Conservation (phyloP, 2,797 vertebrate genomes). For the Alfaro cultratus region DNA sequence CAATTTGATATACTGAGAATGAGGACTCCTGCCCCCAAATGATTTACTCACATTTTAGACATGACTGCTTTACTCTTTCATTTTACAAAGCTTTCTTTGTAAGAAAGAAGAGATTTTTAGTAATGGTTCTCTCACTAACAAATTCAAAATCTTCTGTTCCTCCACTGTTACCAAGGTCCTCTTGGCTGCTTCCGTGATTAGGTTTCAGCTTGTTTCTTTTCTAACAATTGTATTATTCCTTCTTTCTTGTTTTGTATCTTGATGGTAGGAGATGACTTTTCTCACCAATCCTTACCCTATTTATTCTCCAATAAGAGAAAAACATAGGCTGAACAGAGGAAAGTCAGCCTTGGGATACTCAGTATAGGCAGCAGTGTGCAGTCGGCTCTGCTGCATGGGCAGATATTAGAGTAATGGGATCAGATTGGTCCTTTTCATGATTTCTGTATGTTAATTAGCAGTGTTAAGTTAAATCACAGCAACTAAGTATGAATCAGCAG, state of each 20-base stretch:
- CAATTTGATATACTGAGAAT: background rate
- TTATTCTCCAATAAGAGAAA: slow-evolving; percentile 29
- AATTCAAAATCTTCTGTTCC: background rate
- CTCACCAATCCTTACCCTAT: slow-evolving; percentile 52
- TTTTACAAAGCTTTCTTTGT: background rate
- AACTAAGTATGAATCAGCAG: slow-evolving; percentile 50
- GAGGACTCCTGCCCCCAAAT: background rate
- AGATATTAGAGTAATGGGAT: slow-evolving; percentile 37
- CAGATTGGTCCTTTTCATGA: slow-evolving; percentile 67
- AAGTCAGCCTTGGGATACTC: slow-evolving; percentile 3
- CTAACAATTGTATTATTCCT: slow-evolving; percentile 8
- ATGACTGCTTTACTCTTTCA: background rate
- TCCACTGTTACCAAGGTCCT: background rate
- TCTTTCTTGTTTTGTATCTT: slow-evolving; percentile 6
- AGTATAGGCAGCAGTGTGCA: slow-evolving; percentile 22
- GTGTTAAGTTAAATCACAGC: slow-evolving; percentile 53
- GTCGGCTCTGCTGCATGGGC: slow-evolving; percentile 17
- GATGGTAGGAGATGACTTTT: slow-evolving; percentile 43
- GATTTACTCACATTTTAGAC: background rate
- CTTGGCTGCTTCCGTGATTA: background rate
- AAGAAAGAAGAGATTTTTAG: background rate
- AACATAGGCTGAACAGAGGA: slow-evolving; percentile 4
- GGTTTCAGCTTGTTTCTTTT: background rate
- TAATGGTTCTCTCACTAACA: background rate
- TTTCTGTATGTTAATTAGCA: slow-evolving; percentile 66